Percentiles rank a stretch among this genome's conserved stretches.
phyloP scores from a whole-genome alignment of 2,113 vertebrate species.

The Excalfactoria chinensis region DNA sequence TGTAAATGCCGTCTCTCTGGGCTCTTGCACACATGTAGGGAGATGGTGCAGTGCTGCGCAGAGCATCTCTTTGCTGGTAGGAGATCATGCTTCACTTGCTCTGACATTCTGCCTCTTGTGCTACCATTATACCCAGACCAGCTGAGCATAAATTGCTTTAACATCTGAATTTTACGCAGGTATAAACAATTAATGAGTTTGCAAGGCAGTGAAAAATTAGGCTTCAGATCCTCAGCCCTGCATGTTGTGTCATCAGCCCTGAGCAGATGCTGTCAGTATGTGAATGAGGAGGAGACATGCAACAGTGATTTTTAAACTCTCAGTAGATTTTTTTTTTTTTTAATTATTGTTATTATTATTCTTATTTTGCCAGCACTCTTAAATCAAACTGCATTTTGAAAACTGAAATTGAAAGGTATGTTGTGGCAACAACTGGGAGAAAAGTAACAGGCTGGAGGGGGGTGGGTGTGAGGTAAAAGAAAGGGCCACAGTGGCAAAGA shows the following conservation, averaged over 20 bases:
- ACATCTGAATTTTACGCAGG: constrained; percentile 7
- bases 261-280: neutral
- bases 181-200: neutral
- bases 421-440: neutral
- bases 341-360: no score
- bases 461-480: neutral
- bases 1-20: rapidly evolving
- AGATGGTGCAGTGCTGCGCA: neutral
- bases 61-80: neutral
- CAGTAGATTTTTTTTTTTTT: neutral
- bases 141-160: neutral
- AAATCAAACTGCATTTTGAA: neutral
- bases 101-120: neutral
- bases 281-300: neutral
- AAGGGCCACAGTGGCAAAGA: neutral
- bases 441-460: neutral
- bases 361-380: neutral
- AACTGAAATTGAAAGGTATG: neutral
- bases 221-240: neutral
- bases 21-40: neutral
- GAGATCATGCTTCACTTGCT: neutral
- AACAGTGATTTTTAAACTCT: constrained; percentile 14
- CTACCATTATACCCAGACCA: neutral
- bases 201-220: neutral
- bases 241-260: neutral